These are phyloP conservation scores for Brachyrhaphis roseni DNA, from an alignment of 2,797 vertebrate species.

Conservation along the genomic window DNA sequence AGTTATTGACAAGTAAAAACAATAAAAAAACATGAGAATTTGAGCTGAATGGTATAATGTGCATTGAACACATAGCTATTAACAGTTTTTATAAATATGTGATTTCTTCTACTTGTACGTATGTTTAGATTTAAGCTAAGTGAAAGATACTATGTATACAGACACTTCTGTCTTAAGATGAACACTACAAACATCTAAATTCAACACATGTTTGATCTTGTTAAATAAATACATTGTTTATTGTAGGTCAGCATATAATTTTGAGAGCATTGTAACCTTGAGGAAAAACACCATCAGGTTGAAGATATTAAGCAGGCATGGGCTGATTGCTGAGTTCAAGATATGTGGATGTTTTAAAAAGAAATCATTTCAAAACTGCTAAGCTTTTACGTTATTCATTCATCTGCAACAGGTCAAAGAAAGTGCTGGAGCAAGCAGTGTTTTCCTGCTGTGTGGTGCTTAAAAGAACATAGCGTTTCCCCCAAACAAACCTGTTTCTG, in stretches of 20 bases:
- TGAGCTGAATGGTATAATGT: not conserved
- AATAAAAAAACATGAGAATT: not conserved
- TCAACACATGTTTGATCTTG: not conserved
- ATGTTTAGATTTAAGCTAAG: conserved; percentile 19
- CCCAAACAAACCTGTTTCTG: not conserved
- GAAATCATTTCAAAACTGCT: not conserved
- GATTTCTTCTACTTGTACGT: conserved; percentile 7
- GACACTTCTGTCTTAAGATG: not conserved
- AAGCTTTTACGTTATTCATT: not conserved
- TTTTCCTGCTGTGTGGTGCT: not conserved
- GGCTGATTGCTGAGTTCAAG: not conserved
- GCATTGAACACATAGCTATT: not conserved
- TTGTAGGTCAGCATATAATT: not conserved
- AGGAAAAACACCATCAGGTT: not conserved
- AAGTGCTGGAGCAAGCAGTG: not conserved
- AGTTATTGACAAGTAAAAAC: conserved; percentile 5
- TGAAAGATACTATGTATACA: conserved; percentile 1
- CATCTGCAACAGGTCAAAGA: not conserved
- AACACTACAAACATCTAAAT: not conserved
- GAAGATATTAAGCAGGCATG: not conserved
- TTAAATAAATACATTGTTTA: not conserved
- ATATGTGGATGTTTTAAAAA: not conserved
- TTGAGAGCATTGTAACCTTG: not conserved
- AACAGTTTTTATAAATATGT: not conserved
- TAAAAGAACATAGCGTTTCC: not conserved